Base-by-base conservation (phyloP, 2,888 invertebrate genomes). In the Rapana venosa region DNA sequence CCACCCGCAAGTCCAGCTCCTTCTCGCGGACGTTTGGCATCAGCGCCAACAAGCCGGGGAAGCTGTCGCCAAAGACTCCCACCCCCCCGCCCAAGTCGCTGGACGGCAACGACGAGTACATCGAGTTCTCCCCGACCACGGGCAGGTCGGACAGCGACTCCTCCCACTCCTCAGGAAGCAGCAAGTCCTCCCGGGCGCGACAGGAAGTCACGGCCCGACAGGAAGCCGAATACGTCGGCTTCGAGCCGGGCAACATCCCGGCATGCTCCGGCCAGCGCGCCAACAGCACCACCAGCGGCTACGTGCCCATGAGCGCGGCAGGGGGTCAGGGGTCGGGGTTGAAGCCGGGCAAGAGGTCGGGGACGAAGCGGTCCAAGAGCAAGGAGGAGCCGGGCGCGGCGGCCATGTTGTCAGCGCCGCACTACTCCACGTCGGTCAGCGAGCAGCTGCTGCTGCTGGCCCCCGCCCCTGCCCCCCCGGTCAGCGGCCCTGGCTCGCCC, bases 161-260 rank as follows among this genome's bases (percentile, higher is more conserved):
- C 0, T 88, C 87, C 66, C 84, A 88, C 77, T 83, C 66, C 11
- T 83, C 88, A 32, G 89, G 86, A 79, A 87, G 86, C 58, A 61
- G 70, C 35, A 83, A 56, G 6, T 47, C 36, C 2, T 61, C 90
- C 11, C 77, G 36, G 35, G 1, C 61, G 13, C 2, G 22, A 61
- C 74, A 26, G 74, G 74, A 74, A 74, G 74, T 79, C 17, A 66
- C 56, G 20, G 70, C 84, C 17, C 91, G 86, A 32, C 87, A 30
- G n/a, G 91, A 90, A 35, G 90, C 92, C 4, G 92, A 92, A 58
- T 93, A 93, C 88, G 91, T 93, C 56, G 92, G 92, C 15, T 92
- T 91, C 32, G 91, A 93, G 36, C 93, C 93, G 30, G 93, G 92
- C 4, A 58, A 84, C 56, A 85, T 89, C 61, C 77, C 86, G 26